These are phyloP conservation scores for Sebastes itinus DNA, from an alignment of 2,797 vertebrate genomes.

Conservation along the genomic window DNA sequence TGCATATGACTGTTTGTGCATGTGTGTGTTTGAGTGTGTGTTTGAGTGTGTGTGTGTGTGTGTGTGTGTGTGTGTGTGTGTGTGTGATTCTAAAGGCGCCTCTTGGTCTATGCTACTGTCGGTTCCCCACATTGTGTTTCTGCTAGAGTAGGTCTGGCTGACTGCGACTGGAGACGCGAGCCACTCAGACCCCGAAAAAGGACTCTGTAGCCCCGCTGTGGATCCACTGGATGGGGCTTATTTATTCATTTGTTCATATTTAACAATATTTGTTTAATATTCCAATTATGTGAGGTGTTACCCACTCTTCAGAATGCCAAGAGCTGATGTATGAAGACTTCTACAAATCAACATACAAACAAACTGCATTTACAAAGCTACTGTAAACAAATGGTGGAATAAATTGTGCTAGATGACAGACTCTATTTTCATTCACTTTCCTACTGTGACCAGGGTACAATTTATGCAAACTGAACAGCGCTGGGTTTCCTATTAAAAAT, in stretches of 20 bases:
- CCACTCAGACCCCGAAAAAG: conserved; percentile 56
- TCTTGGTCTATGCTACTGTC: conserved; percentile 59
- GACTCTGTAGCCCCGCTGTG: conserved; percentile 61
- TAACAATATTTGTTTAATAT: conserved; percentile 80
- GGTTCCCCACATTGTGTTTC: conserved; percentile 58
- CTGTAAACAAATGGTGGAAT: conserved; percentile 81
- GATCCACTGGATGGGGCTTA: conserved; percentile 63
- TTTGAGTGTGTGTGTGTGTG: conserved; percentile 19
- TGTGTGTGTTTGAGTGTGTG: conserved; percentile 25
- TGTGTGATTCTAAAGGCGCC: conserved; percentile 45
- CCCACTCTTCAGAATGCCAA: conserved; percentile 79
- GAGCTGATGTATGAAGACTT: conserved; percentile 76
- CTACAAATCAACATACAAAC: conserved; percentile 67
- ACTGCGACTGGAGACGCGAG: conserved; percentile 49
- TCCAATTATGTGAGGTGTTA: conserved; percentile 67
- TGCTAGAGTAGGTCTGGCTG: conserved; percentile 62
- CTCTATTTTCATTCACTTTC: conserved; percentile 30
- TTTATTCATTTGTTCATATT: conserved; percentile 80
- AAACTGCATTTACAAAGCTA: conserved; percentile 75
- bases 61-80: conserved; percentile 30
- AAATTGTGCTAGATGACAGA: conserved; percentile 80
- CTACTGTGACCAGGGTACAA: conserved; percentile 37
- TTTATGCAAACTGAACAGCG: background rate
- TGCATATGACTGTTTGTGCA: conserved; percentile 14
- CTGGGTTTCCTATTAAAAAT: background rate